Evolutionary conservation across 2,888 invertebrate species (phyloP), one percentile per base, ranked within the genome.

Genomic region (Torymus auratus): DNA sequence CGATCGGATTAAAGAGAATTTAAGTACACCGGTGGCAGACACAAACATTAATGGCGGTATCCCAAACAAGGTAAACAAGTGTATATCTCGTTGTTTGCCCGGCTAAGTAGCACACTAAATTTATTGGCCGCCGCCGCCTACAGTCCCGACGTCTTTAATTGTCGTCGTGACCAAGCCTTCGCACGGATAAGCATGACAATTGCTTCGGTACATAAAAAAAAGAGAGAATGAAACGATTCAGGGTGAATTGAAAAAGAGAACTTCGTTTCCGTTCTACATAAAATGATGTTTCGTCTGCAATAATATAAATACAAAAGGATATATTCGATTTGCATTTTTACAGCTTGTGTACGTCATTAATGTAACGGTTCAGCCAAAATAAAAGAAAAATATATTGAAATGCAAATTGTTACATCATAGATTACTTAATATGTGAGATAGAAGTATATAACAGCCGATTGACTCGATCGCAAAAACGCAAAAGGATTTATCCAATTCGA

Each of bases 111-210:
- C 52, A 53, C n/a, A 20, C 1, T n/a, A 73, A 65, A 72, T 55
- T 53, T 15, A 72, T 64, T 62, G 55, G 55, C 41, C 62, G 50
- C 10, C 62, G 50, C 14, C 52, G 50, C 74, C 50, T 74, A 74
- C 56, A 52, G 50, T 52, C 41, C 41, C 41, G 56, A 73, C 73
- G 56, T 28, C 20, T 74, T 58, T 58, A 74, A 74, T 67, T 74
- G 65, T 58, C 67, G 56, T 10, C 65, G 13, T 53, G 76, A 56
- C 69, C 53, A 69, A 76, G 76, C 76, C 62, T 55, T 76, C 69
- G n/a, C n/a, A n/a, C n/a, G 14, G 56, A 75, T 50, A 69, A 69
- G 55, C 56, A 62, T 62, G 69, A 70, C 69, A 61, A 76, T 69
- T 69, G 28, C 55, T 28, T 4, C 61, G n/a, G 50, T 17, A 62